phyloP scores from a whole-genome alignment of 1,140 invertebrate species.

The Drosophila pandora region DNA sequence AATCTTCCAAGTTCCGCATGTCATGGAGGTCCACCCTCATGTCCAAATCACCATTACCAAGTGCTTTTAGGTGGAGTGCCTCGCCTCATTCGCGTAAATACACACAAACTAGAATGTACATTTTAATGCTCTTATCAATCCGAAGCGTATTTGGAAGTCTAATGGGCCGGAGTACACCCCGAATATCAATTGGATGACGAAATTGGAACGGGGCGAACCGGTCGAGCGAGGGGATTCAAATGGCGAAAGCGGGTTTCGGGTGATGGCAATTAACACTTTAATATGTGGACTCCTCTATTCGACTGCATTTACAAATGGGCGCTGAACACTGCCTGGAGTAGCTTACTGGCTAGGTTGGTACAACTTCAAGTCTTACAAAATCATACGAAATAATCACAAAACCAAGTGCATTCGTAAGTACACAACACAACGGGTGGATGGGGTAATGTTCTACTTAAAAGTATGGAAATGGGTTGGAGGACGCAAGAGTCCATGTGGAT shows the following conservation, averaged over 20 bases:
- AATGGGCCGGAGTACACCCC: constrained; percentile 37
- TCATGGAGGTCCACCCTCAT: constrained; percentile 18
- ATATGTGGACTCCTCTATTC: constrained; percentile 25
- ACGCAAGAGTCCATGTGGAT: not conserved
- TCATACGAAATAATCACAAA: constrained; percentile 35
- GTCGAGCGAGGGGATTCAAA: constrained; percentile 5
- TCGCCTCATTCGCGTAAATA: constrained; percentile 22
- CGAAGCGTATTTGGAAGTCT: constrained; percentile 54
- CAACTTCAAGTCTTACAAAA: constrained; percentile 31
- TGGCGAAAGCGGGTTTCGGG: not conserved
- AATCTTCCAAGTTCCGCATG: not conserved
- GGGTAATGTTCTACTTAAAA: not conserved
- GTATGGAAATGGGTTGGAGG: not conserved
- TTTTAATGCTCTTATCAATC: constrained; percentile 50
- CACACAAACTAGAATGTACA: constrained; percentile 33
- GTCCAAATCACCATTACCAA: constrained; percentile 27
- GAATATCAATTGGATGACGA: constrained; percentile 45
- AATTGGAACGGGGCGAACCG: constrained; percentile 35
- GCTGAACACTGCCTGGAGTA: constrained; percentile 35
- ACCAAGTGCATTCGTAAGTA: constrained; percentile 36
- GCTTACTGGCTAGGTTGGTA: constrained; percentile 38
- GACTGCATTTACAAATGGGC: constrained; percentile 47
- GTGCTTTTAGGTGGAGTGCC: constrained; percentile 29
- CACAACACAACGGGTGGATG: not conserved
- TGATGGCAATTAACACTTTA: constrained; percentile 51